phyloP scores from a whole-genome alignment of 2,113 vertebrate genomes.

The Phrynosoma blainvillii region DNA sequence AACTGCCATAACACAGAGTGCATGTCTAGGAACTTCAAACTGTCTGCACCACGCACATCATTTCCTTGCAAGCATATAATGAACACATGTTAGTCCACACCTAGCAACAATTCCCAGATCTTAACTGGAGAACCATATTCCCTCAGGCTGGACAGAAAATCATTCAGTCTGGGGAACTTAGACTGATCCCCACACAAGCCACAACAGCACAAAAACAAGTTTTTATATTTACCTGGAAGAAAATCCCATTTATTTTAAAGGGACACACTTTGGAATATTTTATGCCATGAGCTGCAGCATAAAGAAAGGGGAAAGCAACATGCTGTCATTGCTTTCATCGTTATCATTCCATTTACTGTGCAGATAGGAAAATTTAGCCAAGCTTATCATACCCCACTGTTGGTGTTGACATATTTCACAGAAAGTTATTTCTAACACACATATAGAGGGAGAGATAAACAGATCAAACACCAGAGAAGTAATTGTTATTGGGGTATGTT shows the following conservation, averaged over 20 bases:
- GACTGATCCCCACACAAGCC: slow-evolving; percentile 23
- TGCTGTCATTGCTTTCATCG: slow-evolving; percentile 44
- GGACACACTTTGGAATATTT: background rate
- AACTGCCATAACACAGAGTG: slow-evolving; percentile 51
- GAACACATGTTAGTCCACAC: slow-evolving; percentile 44
- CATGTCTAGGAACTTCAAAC: slow-evolving; percentile 35
- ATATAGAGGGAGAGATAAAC: background rate
- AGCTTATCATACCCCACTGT: slow-evolving; percentile 24
- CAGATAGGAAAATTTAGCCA: slow-evolving; percentile 29
- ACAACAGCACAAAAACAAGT: background rate
- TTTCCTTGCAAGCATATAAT: slow-evolving; percentile 8
- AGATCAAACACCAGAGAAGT: slow-evolving; percentile 8
- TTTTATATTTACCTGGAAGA: background rate
- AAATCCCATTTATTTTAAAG: background rate
- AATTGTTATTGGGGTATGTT: slow-evolving; percentile 41
- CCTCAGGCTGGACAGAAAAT: slow-evolving; percentile 47
- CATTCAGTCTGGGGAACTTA: slow-evolving; percentile 49
- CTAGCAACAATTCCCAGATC: slow-evolving; percentile 64
- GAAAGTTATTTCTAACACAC: background rate
- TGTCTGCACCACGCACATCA: background rate
- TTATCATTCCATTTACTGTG: slow-evolving; percentile 10
- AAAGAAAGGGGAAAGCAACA: background rate
- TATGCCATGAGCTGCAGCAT: background rate
- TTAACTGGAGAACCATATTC: slow-evolving; percentile 5
- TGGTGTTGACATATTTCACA: background rate